Base-by-base conservation (phyloP, 2,888 invertebrate species). In the Bimastos eiseni region DNA sequence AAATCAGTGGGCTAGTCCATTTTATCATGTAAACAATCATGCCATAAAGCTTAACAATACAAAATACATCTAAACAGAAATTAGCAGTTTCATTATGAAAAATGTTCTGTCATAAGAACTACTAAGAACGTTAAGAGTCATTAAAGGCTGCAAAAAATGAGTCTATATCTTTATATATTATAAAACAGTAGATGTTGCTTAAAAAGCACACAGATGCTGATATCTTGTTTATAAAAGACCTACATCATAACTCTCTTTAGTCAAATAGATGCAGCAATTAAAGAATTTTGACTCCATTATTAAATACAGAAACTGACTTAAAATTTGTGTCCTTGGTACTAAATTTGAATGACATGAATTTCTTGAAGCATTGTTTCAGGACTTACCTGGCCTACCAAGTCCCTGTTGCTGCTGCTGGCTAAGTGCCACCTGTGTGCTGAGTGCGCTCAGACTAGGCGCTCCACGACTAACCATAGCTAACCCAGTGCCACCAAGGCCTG, bases 401-500 rank as follows among this genome's bases (percentile, higher is more conserved):
- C 86, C 86, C 36, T 70, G 70, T 70, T 70, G 70, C 86, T n/a
- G 89, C 86, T 70, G 88, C 36, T 90, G 91, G 89, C 90, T 90
- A 36, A 91, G 86, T 34, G 91, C 91, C 19, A 91, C 93, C 90
- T 93, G 93, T 30, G 93, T 92, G 91, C 93, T 93, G 84, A 94
- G 92, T 5, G 92, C 92, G 30, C 93, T 93, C 55, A 94, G 92
- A 30, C 93, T 92, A 88, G 93, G 93, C 34, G 93, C 92, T 36
- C 93, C 92, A n/a, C 93, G 92, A 37, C 93, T 90, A 83, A 41
- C 38, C 90, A 90, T 90, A 8, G 90, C 33, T 49, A 90, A 21
- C 6, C 91, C 91, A 34, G 83, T 70, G 30, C 33, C 83, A 34
- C 49, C 34, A 44, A 83, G 37, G 33, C 49, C 55, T 17, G 90